phyloP scores from a whole-genome alignment of 2,888 invertebrate genomes.

The Cantharis flavilabris region DNA sequence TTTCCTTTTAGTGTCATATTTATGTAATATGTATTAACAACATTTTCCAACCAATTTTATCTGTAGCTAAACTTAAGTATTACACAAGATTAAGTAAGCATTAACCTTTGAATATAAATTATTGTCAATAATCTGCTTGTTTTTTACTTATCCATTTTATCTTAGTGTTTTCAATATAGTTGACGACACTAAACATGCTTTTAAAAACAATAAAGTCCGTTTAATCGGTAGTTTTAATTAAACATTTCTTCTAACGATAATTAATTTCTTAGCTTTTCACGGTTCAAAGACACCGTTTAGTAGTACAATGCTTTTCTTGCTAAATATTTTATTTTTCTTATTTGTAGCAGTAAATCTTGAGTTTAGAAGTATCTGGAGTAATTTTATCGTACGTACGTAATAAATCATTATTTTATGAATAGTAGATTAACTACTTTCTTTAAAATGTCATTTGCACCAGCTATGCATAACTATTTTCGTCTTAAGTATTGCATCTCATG shows the following conservation, averaged over 20 bases:
- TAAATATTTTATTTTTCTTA: neutral
- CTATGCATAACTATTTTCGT: neutral
- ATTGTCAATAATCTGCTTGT: neutral
- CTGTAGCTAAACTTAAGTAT: neutral
- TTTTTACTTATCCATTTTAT: neutral
- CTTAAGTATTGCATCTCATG: neutral
- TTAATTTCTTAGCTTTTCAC: neutral
- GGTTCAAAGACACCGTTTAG: neutral
- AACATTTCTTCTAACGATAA: neutral
- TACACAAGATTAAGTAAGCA: neutral
- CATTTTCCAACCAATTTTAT: neutral
- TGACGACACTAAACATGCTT: neutral
- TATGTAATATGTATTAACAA: neutral
- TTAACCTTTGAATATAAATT: neutral
- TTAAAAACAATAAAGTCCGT: neutral
- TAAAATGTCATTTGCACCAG: neutral
- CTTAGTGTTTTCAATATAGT: neutral
- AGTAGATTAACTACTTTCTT: neutral
- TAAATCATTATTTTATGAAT: neutral
- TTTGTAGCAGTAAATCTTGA: neutral
- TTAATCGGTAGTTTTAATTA: neutral
- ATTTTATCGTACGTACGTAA: neutral
- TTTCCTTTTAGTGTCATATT: conserved; percentile 11
- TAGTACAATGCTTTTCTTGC: neutral
- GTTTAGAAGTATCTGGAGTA: neutral